phyloP scores from a whole-genome alignment of 2,888 invertebrate genomes.

The Drosophila formosana region DNA sequence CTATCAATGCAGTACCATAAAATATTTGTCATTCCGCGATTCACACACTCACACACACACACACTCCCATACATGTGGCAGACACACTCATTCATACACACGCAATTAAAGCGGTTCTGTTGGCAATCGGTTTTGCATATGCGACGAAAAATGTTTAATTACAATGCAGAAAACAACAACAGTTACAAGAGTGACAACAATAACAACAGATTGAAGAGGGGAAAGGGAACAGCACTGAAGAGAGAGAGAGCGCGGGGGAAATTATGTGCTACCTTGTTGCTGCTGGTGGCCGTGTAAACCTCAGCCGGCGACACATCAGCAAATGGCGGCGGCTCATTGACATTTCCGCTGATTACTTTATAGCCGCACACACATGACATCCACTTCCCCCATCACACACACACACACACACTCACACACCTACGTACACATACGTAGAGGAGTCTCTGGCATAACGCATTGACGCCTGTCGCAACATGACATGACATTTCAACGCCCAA shows the following conservation, averaged over 20 bases:
- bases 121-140: slow-evolving; percentile 64
- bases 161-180: slow-evolving; percentile 62
- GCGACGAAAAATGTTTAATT: slow-evolving; percentile 75
- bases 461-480: slow-evolving; percentile 72
- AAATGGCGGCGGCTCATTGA: slow-evolving; percentile 80
- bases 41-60: slow-evolving; percentile 21
- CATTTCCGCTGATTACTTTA: slow-evolving; percentile 82
- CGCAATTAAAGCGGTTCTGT: slow-evolving; percentile 62
- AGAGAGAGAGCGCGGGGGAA: too few species aligned
- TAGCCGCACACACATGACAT: slow-evolving; percentile 53
- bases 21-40: slow-evolving; percentile 53
- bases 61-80: slow-evolving; percentile 3
- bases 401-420: slow-evolving; percentile 21
- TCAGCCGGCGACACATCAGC: slow-evolving; percentile 77
- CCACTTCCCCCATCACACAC: slow-evolving; percentile 4
- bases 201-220: slow-evolving; percentile 15
- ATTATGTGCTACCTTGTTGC: slow-evolving; percentile 35
- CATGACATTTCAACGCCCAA: slow-evolving; percentile 68
- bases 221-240: too few species aligned
- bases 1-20: slow-evolving; percentile 62
- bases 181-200: slow-evolving; percentile 45
- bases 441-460: slow-evolving; percentile 44
- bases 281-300: slow-evolving; percentile 67
- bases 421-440: slow-evolving; percentile 29
- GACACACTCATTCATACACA: slow-evolving; percentile 18